phyloP scores from a whole-genome alignment of 2,113 vertebrate genomes.

The Psophia crepitans region DNA sequence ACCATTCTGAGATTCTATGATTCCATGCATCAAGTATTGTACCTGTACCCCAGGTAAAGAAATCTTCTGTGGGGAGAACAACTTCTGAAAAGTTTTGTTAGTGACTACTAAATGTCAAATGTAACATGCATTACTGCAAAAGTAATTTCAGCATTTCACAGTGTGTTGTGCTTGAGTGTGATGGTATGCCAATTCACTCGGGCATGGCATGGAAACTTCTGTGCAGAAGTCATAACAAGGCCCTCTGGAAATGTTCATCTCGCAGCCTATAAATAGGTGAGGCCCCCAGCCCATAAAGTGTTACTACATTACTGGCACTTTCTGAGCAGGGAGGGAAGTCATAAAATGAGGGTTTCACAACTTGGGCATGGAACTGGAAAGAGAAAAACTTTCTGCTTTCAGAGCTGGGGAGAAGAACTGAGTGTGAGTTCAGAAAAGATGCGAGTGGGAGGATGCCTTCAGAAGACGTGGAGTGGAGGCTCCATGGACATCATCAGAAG shows the following conservation, averaged over 20 bases:
- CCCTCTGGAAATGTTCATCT: slow-evolving; percentile 31
- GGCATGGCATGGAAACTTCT: slow-evolving; percentile 21
- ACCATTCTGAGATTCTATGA: too few relatives aligned
- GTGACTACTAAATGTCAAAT: neutral
- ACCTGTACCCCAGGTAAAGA: neutral
- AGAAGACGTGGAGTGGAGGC: neutral
- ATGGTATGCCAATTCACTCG: neutral
- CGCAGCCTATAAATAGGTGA: slow-evolving; percentile 24
- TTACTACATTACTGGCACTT: neutral
- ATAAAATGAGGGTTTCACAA: neutral
- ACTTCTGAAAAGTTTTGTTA: neutral
- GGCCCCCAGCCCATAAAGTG: neutral
- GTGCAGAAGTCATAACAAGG: neutral
- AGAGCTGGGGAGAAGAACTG: neutral
- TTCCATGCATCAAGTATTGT: neutral
- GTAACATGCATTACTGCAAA: neutral
- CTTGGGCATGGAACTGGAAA: neutral
- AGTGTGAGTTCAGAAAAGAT: neutral
- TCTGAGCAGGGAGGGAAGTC: neutral
- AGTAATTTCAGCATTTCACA: neutral
- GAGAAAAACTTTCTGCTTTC: neutral
- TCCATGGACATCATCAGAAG: accelerated
- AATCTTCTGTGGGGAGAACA: neutral
- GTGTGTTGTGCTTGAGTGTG: neutral
- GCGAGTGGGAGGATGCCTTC: accelerated